Conservation (phyloP, 2,888 invertebrate genomes). For the Leptopterna dolabrata region DNA sequence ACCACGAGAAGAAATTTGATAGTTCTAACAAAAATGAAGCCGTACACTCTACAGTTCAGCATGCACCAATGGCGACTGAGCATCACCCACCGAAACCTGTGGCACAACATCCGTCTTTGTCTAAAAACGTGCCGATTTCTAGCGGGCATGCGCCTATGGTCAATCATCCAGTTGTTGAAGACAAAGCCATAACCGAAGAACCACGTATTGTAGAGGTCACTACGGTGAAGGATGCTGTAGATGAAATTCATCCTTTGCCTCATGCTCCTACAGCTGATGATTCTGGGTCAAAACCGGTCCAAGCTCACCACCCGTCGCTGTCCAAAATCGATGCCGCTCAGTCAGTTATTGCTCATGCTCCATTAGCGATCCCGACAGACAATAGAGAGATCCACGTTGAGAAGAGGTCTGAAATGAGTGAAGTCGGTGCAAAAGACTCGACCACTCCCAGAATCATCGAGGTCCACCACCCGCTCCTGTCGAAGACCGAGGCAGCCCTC, state of each 20-base stretch:
- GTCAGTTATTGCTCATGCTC: neutral
- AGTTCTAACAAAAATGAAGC: too few species aligned
- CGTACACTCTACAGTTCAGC: conserved; percentile 17
- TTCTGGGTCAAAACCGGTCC: neutral
- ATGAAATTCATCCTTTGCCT: neutral
- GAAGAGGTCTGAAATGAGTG: neutral
- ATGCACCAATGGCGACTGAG: conserved; percentile 37
- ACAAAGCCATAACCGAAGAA: neutral
- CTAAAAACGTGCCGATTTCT: neutral
- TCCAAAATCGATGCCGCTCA: neutral
- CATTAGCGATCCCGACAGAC: neutral
- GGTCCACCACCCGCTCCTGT: conserved; percentile 20
- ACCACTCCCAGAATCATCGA: neutral
- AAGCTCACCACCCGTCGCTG: conserved; percentile 18
- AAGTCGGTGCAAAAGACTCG: neutral
- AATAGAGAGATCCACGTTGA: neutral
- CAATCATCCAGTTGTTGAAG: neutral
- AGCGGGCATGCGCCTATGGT: neutral
- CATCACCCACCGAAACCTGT: neutral
- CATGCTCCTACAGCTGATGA: conserved; percentile 19
- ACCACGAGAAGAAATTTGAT: neutral
- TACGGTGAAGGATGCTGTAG: neutral
- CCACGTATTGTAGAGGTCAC: neutral
- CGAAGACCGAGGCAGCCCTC: neutral
- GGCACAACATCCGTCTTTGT: conserved; percentile 10